Conservation (phyloP, 1,140 invertebrate species). For the Drosophila seguyi region DNA sequence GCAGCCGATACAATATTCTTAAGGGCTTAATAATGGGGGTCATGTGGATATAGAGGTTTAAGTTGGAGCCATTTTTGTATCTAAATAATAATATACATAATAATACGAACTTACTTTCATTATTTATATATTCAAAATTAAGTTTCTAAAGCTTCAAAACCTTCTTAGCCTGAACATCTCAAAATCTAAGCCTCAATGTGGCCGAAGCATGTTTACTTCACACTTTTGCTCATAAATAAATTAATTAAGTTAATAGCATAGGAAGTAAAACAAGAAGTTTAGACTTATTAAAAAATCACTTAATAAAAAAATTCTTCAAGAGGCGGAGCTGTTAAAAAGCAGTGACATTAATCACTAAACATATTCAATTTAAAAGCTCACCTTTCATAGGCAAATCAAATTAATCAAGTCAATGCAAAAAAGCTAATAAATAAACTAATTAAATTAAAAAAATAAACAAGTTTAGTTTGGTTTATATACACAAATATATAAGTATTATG, state of each 20-base stretch:
- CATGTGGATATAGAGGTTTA: not conserved
- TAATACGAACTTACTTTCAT: too few species aligned
- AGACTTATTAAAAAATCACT: not conserved
- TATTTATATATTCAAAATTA: not conserved
- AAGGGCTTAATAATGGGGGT: conserved; percentile 8
- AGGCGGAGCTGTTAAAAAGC: not conserved
- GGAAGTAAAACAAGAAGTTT: not conserved
- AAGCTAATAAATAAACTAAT: not conserved
- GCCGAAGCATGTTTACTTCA: not conserved
- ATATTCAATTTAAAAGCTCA: not conserved
- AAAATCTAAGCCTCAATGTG: not conserved
- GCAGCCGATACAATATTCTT: not conserved
- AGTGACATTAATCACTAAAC: conserved; percentile 8
- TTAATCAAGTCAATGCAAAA: not conserved
- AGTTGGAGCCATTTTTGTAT: not conserved
- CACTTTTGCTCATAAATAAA: not conserved
- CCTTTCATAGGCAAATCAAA: conserved; percentile 6
- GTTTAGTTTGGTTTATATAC: not conserved
- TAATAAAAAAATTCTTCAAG: not conserved
- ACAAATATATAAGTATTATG: too few species aligned
- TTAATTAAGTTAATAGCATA: not conserved
- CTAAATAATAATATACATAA: too few species aligned
- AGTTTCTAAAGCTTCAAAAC: too few species aligned
- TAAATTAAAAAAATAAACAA: conserved; percentile 3
- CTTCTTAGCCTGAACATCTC: not conserved